Percentiles rank a stretch among this genome's conserved stretches.
Conservation (phyloP, 2,113 vertebrate species). For the Coreoperca whiteheadi region DNA sequence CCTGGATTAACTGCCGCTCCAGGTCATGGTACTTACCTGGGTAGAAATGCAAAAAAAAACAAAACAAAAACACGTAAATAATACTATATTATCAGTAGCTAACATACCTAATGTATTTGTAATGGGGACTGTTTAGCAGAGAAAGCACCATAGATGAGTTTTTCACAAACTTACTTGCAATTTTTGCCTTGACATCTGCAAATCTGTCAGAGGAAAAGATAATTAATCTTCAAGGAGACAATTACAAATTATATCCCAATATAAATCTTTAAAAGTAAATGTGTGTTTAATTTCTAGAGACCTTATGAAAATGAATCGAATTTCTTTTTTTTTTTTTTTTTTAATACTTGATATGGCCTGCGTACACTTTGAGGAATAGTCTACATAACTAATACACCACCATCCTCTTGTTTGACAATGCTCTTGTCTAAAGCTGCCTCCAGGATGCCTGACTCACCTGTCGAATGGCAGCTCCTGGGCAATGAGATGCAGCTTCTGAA, state of each 20-base stretch:
- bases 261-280: not conserved
- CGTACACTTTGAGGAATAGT: slow-evolving; percentile 33
- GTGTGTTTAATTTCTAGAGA: not conserved
- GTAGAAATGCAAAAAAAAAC: slow-evolving; percentile 26
- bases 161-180: slow-evolving; percentile 92
- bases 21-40: slow-evolving; percentile 99
- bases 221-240: slow-evolving; percentile 21
- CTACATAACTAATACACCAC: slow-evolving; percentile 42
- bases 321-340: not conserved
- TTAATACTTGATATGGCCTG: slow-evolving; percentile 1
- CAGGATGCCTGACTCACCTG: slow-evolving; percentile 86
- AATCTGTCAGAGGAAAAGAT: slow-evolving; percentile 87
- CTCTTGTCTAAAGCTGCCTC: slow-evolving; percentile 66
- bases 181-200: slow-evolving; percentile 99
- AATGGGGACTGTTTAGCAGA: not conserved
- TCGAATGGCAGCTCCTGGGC: slow-evolving; percentile 99
- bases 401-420: slow-evolving; percentile 57
- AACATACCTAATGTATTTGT: not conserved
- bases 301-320: slow-evolving; percentile 5
- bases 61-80: slow-evolving; percentile 16
- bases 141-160: no score
- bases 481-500: slow-evolving; percentile 99
- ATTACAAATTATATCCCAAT: not conserved
- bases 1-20: slow-evolving; percentile 97
- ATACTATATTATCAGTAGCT: not conserved